Percentiles rank a stretch among this genome's conserved stretches.
Conservation (phyloP, 2,888 invertebrate species). For the Xanthia togata region DNA sequence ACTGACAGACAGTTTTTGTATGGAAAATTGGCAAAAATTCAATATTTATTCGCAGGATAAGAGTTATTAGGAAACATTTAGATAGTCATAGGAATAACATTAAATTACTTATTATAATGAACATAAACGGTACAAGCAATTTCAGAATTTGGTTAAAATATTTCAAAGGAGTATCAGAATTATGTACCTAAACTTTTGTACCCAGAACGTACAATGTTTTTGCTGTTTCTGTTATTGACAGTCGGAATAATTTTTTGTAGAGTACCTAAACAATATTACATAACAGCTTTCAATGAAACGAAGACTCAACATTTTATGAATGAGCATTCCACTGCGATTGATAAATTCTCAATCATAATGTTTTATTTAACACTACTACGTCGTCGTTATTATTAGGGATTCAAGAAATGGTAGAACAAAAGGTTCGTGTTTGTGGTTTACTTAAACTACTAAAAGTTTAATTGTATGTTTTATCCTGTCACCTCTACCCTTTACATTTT, state of each 20-base stretch:
- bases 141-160: background rate
- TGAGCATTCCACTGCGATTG: constrained; percentile 4
- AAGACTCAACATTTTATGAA: constrained; percentile 12
- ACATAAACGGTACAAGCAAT: background rate
- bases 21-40: no score
- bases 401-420: background rate
- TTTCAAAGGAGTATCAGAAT: background rate
- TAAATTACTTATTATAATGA: background rate
- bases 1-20: no score
- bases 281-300: constrained; percentile 23
- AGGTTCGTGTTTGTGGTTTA: background rate
- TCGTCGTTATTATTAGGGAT: background rate
- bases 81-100: no score
- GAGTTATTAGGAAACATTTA: no score
- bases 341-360: background rate
- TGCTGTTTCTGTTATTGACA: background rate
- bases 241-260: background rate
- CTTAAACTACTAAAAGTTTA: background rate
- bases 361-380: background rate
- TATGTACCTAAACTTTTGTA: background rate
- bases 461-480: background rate
- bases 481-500: background rate
- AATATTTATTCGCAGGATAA: no score
- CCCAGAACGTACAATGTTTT: background rate
- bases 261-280: constrained; percentile 10